Conservation (phyloP, 2,888 invertebrate genomes). For the Mesochorus sp. region DNA sequence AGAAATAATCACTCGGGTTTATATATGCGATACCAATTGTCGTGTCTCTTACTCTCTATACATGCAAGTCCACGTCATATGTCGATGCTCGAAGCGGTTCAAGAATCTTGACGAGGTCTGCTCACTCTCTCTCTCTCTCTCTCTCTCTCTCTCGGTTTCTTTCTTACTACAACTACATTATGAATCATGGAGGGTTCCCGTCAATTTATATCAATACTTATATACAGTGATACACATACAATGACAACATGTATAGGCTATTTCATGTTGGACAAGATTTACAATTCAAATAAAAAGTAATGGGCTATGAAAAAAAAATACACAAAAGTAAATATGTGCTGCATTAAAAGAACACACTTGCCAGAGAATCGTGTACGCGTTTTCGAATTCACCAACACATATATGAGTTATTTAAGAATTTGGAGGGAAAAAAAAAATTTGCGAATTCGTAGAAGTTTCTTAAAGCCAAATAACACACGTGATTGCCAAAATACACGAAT, state of each 20-base stretch:
- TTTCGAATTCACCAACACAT: too few relatives aligned
- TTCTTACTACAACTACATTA: not conserved
- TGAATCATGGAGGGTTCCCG: conserved; percentile 46
- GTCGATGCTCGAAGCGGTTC: conserved; percentile 58
- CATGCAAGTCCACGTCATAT: conserved; percentile 46
- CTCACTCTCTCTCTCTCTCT: conserved; percentile 2
- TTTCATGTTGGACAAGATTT: not conserved
- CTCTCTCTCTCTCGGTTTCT: conserved; percentile 12
- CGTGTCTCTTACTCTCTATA: conserved; percentile 48
- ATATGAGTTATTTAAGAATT: too few relatives aligned
- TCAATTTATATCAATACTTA: conserved; percentile 23
- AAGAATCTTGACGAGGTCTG: conserved; percentile 50
- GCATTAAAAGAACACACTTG: too few relatives aligned
- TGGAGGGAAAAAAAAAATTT: too few relatives aligned
- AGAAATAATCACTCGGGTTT: conserved; percentile 49
- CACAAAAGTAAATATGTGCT: not conserved
- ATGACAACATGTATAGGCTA: not conserved
- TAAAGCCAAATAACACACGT: too few relatives aligned
- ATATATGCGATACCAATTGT: conserved; percentile 58
- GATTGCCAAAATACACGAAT: too few relatives aligned
- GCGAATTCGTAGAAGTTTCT: too few relatives aligned
- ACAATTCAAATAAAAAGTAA: not conserved
- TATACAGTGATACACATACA: conserved; percentile 9
- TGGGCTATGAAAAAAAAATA: not conserved
- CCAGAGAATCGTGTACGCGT: too few relatives aligned